Percentiles rank a stretch among this genome's conserved stretches.
Evolutionary conservation across 2,797 vertebrate genomes (phyloP).

Genomic region (Galaxias olidus): DNA sequence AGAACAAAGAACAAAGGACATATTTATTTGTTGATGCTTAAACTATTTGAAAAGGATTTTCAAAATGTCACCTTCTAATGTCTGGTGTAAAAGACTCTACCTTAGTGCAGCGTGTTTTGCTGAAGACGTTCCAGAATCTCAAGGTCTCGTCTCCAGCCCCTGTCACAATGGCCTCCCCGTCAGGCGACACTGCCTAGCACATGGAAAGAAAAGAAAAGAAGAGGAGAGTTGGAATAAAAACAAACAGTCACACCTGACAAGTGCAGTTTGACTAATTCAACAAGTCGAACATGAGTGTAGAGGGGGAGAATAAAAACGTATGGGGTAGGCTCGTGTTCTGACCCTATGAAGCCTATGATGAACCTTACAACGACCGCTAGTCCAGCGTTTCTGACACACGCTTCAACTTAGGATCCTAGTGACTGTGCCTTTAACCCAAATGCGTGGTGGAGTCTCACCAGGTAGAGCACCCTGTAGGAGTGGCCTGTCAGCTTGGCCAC

Average conservation of each 20-base stretch:
- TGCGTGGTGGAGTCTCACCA: constrained; percentile 63
- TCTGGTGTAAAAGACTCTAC: constrained; percentile 46
- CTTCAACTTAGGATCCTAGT: too few species aligned
- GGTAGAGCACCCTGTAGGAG: constrained; percentile 82
- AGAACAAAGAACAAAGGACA: background rate
- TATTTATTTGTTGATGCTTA: background rate
- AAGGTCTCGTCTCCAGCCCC: constrained; percentile 83
- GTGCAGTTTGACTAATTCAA: too few species aligned
- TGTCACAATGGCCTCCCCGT: constrained; percentile 83
- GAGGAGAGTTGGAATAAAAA: background rate
- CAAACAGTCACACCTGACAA: too few species aligned
- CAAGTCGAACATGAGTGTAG: too few species aligned
- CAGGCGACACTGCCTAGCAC: constrained; percentile 81
- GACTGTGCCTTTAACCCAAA: background rate
- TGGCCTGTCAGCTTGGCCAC: constrained; percentile 84
- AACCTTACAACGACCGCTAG: too few species aligned
- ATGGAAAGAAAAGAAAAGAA: background rate
- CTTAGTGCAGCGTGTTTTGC: constrained; percentile 85
- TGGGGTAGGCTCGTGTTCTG: too few species aligned
- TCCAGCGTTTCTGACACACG: too few species aligned
- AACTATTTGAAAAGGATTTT: background rate
- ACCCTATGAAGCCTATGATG: too few species aligned
- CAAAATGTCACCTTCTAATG: background rate
- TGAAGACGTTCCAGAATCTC: constrained; percentile 86
- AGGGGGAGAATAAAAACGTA: too few species aligned